phyloP scores from a whole-genome alignment of 37 sponge, comb jelly and placozoan genomes.

The Oopsacas minuta region DNA sequence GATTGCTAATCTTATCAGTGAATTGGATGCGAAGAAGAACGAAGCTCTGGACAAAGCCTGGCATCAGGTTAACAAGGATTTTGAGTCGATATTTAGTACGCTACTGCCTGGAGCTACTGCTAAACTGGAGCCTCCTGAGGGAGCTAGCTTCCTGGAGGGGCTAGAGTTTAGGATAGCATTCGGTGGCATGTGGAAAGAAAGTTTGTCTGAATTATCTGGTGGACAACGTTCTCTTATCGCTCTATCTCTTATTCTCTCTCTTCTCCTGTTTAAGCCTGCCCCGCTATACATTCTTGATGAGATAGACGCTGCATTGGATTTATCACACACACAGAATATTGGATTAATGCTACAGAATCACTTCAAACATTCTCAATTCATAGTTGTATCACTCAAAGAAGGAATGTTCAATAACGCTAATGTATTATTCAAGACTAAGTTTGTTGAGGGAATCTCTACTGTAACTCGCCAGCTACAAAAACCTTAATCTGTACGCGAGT shows the following conservation, averaged over 20 bases:
- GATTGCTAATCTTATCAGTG: constrained; percentile 69
- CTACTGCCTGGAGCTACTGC: constrained; percentile 84
- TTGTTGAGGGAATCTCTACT: constrained; percentile 94
- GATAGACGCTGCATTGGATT: constrained; percentile 93
- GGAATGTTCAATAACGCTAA: constrained; percentile 99
- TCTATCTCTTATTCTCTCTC: constrained; percentile 86
- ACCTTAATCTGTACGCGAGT: no score
- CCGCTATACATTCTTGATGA: constrained; percentile 98
- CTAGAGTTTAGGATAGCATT: constrained; percentile 92
- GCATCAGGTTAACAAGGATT: constrained; percentile 83
- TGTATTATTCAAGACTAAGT: constrained; percentile 92
- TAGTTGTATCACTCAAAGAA: constrained; percentile 95
- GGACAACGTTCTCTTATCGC: constrained; percentile 96
- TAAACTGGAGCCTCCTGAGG: constrained; percentile 70
- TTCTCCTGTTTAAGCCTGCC: constrained; percentile 99
- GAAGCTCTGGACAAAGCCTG: constrained; percentile 66
- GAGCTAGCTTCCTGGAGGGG: constrained; percentile 72
- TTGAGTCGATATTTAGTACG: constrained; percentile 89
- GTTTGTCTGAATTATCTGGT: constrained; percentile 82
- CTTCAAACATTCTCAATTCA: constrained; percentile 90
- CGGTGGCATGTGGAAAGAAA: constrained; percentile 95
- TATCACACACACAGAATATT: constrained; percentile 97
- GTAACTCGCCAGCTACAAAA: constrained; percentile 48
- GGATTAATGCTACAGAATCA: constrained; percentile 92
- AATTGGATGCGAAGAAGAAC: constrained; percentile 96